Evolutionary conservation across 2,888 invertebrate species (phyloP).

Genomic region (Caenorhabditis imperialis): DNA sequence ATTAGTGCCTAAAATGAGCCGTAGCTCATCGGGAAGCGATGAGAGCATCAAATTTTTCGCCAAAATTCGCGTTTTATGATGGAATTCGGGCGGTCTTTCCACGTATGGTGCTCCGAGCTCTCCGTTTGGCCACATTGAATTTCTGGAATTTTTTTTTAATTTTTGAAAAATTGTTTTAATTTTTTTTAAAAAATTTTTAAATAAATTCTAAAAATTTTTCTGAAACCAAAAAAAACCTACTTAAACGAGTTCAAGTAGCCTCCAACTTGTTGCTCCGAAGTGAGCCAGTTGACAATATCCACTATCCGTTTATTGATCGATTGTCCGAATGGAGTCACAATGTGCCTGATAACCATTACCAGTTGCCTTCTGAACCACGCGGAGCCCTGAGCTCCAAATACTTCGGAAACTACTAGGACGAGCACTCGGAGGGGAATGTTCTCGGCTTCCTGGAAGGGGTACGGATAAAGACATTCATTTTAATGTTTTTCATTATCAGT

Average conservation of each 20-base stretch:
- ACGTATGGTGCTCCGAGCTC: constrained; percentile 81
- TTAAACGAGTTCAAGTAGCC: constrained; percentile 89
- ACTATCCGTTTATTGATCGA: constrained; percentile 89
- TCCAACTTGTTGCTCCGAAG: constrained; percentile 90
- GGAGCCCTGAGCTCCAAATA: constrained; percentile 88
- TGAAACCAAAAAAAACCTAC: constrained; percentile 83
- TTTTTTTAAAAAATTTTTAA: constrained; percentile 10
- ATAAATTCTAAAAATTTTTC: constrained; percentile 78
- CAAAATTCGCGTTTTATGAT: constrained; percentile 82
- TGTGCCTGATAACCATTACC: constrained; percentile 85
- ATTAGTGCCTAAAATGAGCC: constrained; percentile 88
- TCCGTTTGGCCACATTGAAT: constrained; percentile 82
- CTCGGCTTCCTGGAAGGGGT: constrained; percentile 79
- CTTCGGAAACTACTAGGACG: constrained; percentile 86
- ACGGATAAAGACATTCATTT: not conserved
- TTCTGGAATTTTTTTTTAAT: constrained; percentile 79
- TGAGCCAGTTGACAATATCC: constrained; percentile 89
- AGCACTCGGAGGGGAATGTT: constrained; percentile 88
- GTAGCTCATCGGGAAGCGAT: constrained; percentile 89
- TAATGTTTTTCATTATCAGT: no score
- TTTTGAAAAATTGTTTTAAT: not conserved
- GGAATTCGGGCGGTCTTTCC: constrained; percentile 80
- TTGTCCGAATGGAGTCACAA: constrained; percentile 87
- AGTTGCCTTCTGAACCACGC: constrained; percentile 88
- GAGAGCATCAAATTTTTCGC: constrained; percentile 90